These are phyloP conservation scores for Plotosus lineatus DNA, from an alignment of 2,113 vertebrate genomes.

Conservation along the genomic window DNA sequence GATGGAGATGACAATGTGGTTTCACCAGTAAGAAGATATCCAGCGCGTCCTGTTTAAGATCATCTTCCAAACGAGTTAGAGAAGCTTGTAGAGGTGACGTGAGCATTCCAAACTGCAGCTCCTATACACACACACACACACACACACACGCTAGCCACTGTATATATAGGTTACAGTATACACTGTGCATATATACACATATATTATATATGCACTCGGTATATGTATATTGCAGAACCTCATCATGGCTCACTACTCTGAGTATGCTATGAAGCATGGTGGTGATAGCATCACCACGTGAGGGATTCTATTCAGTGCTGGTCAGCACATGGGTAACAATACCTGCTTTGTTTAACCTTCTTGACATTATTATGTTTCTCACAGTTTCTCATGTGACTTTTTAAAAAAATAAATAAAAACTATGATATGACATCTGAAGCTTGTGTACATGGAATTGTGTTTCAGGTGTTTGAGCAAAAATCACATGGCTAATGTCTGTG, in stretches of 20 bases:
- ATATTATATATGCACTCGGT: too few relatives aligned
- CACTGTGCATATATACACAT: too few relatives aligned
- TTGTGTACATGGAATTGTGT: not conserved
- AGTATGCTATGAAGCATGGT: not conserved
- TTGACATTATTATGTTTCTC: too few relatives aligned
- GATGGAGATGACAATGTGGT: conserved; percentile 5
- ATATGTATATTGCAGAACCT: not conserved
- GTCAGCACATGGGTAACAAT: not conserved
- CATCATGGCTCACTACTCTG: not conserved
- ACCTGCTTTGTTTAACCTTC: not conserved
- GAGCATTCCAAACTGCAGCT: conserved; percentile 88
- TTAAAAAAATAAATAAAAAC: too few relatives aligned
- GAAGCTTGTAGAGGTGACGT: conserved; percentile 75
- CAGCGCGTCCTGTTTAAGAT: conserved; percentile 78
- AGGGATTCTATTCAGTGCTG: not conserved
- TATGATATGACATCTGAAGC: not conserved
- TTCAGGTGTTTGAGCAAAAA: not conserved
- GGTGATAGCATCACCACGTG: not conserved
- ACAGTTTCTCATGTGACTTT: not conserved
- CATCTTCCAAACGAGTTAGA: conserved; percentile 78
- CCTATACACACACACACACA: conserved; percentile 68
- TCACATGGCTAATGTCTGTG: too few relatives aligned
- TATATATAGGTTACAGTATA: not conserved
- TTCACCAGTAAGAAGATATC: conserved; percentile 87
- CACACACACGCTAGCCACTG: not conserved